Conservation (phyloP, 2,113 vertebrate species). For the Eleginops maclovinus region DNA sequence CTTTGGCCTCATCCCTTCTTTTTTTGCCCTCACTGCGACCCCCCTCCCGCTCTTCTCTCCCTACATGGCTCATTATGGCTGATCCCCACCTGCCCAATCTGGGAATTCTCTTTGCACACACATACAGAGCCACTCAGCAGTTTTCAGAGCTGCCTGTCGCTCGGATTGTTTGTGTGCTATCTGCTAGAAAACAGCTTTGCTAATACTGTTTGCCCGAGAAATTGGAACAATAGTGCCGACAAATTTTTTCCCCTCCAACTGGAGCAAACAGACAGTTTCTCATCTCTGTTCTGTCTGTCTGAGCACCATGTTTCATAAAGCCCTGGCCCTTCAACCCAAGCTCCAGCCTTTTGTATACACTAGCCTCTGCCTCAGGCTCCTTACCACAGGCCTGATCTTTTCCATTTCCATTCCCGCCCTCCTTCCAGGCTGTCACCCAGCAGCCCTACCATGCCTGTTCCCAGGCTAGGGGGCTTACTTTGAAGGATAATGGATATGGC, state of each 20-base stretch:
- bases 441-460: slow-evolving; percentile 36
- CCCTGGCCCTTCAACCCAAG: slow-evolving; percentile 21
- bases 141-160: slow-evolving; percentile 73
- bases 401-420: slow-evolving; percentile 57
- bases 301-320: slow-evolving; percentile 53
- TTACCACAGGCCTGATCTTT: slow-evolving; percentile 53
- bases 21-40: slow-evolving; percentile 28
- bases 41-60: slow-evolving; percentile 40
- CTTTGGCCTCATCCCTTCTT: slow-evolving; percentile 47
- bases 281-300: slow-evolving; percentile 53
- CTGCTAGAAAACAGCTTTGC: slow-evolving; percentile 78
- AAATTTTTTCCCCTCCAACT: slow-evolving; percentile 54
- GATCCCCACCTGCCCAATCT: slow-evolving; percentile 75
- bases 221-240: slow-evolving; percentile 70
- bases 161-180: slow-evolving; percentile 73
- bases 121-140: slow-evolving; percentile 66
- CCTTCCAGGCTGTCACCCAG: slow-evolving; percentile 53
- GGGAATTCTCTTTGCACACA: slow-evolving; percentile 55
- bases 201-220: slow-evolving; percentile 70
- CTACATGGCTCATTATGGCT: slow-evolving; percentile 77
- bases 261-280: slow-evolving; percentile 64
- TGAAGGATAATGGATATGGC: slow-evolving; percentile 82
- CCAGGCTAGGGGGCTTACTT: slow-evolving; percentile 57
- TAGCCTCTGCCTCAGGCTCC: slow-evolving; percentile 35
- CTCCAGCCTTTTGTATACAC: slow-evolving; percentile 46